Evolutionary conservation across 2,797 vertebrate genomes (phyloP).

Genomic region (Anguilla megastoma): DNA sequence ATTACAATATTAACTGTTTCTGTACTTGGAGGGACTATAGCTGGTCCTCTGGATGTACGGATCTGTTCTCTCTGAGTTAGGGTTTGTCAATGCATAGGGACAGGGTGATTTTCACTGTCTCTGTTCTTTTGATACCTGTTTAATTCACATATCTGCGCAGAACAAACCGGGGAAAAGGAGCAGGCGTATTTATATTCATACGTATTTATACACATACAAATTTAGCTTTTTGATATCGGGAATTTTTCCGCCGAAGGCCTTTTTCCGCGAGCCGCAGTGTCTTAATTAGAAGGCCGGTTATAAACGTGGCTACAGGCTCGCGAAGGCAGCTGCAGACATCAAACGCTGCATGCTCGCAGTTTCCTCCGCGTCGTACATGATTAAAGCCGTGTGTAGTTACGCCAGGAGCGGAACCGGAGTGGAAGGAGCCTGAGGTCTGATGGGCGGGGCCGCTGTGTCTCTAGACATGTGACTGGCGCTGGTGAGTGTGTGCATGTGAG

Average conservation of each 20-base stretch:
- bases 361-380: background rate
- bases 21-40: too few species aligned
- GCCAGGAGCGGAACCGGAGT: background rate
- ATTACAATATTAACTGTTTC: too few species aligned
- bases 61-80: too few species aligned
- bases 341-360: background rate
- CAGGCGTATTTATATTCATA: background rate
- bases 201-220: background rate
- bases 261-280: background rate
- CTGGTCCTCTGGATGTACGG: too few species aligned
- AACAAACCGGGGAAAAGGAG: too few species aligned
- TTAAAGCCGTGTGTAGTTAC: background rate
- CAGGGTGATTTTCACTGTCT: background rate
- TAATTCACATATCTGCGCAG: background rate
- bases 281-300: background rate
- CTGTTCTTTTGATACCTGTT: background rate
- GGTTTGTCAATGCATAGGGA: too few species aligned
- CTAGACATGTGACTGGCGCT: too few species aligned
- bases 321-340: background rate
- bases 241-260: background rate
- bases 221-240: background rate
- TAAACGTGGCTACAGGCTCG: background rate
- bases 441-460: background rate
- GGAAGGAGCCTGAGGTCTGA: background rate
- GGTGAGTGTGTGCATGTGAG: slow-evolving; percentile 18